Percentiles rank a stretch among this genome's conserved stretches.
Evolutionary conservation across 2,888 invertebrate species (phyloP).

Genomic region (Nomada goodeniana): DNA sequence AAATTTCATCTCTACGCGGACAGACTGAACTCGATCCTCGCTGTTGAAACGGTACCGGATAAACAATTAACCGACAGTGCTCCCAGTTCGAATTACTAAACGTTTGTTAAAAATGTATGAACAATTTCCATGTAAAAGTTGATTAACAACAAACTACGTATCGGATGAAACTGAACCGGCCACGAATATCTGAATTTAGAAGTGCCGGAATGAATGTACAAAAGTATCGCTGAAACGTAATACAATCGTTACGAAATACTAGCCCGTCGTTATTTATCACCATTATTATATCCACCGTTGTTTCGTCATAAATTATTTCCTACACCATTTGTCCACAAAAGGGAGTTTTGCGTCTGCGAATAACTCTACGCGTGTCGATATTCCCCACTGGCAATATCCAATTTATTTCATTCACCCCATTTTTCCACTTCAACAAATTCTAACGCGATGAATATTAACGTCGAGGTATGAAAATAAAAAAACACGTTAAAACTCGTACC

Average conservation of each 20-base stretch:
- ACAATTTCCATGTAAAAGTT: background rate
- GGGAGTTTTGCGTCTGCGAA: no score
- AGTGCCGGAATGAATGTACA: background rate
- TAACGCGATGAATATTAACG: background rate
- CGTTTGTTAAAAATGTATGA: background rate
- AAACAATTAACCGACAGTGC: background rate
- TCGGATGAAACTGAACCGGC: background rate
- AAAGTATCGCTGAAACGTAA: background rate
- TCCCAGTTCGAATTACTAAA: background rate
- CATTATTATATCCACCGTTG: conserved; percentile 1
- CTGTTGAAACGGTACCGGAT: background rate
- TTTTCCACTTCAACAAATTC: background rate
- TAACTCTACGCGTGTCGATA: background rate
- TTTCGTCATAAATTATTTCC: background rate
- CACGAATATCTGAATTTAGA: background rate
- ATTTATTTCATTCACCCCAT: background rate
- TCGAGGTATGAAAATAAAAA: background rate
- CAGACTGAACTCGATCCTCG: background rate
- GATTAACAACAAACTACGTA: no score
- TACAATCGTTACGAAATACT: background rate
- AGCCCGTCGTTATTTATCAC: background rate
- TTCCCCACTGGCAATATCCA: background rate
- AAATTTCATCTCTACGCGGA: background rate
- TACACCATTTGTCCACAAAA: background rate
- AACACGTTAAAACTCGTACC: background rate